phyloP scores from a whole-genome alignment of 2,888 invertebrate species.

The Xestia ashworthii region DNA sequence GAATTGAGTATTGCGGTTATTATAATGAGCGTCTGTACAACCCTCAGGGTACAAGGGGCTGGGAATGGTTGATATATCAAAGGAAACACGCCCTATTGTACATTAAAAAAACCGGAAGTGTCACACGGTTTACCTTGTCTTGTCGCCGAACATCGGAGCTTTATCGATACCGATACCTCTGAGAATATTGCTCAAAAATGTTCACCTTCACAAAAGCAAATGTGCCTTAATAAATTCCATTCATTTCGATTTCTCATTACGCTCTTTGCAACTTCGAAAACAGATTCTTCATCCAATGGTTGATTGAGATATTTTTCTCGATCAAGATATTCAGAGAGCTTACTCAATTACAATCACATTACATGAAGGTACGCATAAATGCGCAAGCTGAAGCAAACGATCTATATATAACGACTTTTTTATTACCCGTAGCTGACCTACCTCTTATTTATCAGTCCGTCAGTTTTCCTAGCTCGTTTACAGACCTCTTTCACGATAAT shows the following conservation, averaged over 20 bases:
- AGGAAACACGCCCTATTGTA: constrained; percentile 31
- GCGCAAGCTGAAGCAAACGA: constrained; percentile 36
- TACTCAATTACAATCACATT: constrained; percentile 50
- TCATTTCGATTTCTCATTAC: constrained; percentile 23
- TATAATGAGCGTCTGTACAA: constrained; percentile 14
- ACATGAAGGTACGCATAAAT: constrained; percentile 37
- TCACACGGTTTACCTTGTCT: constrained; percentile 43
- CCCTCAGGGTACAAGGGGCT: constrained; percentile 28
- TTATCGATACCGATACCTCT: constrained; percentile 38
- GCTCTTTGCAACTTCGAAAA: constrained; percentile 27
- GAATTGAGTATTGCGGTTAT: constrained; percentile 24
- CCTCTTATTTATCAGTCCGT: constrained; percentile 58
- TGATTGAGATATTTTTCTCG: constrained; percentile 44
- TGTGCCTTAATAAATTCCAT: constrained; percentile 14
- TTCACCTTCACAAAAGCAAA: constrained; percentile 6
- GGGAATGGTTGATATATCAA: constrained; percentile 26
- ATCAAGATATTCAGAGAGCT: constrained; percentile 39
- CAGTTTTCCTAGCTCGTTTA: constrained; percentile 60
- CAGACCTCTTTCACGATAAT: constrained; percentile 65
- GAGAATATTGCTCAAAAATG: constrained; percentile 19
- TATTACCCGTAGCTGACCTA: constrained; percentile 42
- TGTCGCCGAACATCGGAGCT: constrained; percentile 19
- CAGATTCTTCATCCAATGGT: constrained; percentile 10
- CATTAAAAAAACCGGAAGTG: constrained; percentile 40
- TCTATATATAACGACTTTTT: constrained; percentile 50